Evolutionary conservation across 2,888 invertebrate species (phyloP), one percentile per base, ranked within the genome.

Genomic region (Drosophila flavopinicola): DNA sequence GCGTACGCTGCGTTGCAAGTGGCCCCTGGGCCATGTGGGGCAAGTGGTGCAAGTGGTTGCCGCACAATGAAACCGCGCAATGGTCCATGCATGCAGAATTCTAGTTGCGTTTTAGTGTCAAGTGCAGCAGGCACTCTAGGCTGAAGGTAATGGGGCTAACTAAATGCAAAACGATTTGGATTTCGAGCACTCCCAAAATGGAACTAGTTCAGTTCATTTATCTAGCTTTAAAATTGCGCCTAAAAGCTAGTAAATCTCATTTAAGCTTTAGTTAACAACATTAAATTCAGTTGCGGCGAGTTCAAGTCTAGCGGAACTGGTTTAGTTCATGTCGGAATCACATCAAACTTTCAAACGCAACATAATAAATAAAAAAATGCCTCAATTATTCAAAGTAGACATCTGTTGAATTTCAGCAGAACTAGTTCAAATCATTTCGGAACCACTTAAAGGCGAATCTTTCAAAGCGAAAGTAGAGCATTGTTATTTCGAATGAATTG

Each of bases 21-120:
- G 60, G 54, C 25, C 29, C 1, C 54, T 51, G 44, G 27, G 45
- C 45, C 47, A 69, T 56, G 49, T 57, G 60, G 57, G 56, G 61
- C 53, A 56, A 70, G 44, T 54, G 47, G 37, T 23, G 64, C 39
- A 57, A 24, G 23, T 59, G 41, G 47, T 42, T 47, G 23, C 32
- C 44, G 20, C 53, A 37, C 48, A 45, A 49, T 23, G 25, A 33
- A 24, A 23, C 39, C 13, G 45, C 39, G 13, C 39, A 52, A 33
- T 20, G 17, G 29, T 15, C 30, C 45, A 30, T 52, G 44, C 51
- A 71, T 63, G 57, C 64, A 71, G 2, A 71, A 66, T 71, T 32
- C 39, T 58, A 35, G 52, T 54, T 58, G 70, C 37, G 38, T 68
- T 69, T 72, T 42, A 38, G 75, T 75, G 75, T 72, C 72, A 75